These are phyloP conservation scores for Sarcophaga peregrina DNA, from an alignment of 1,140 invertebrate species.

Conservation along the genomic window DNA sequence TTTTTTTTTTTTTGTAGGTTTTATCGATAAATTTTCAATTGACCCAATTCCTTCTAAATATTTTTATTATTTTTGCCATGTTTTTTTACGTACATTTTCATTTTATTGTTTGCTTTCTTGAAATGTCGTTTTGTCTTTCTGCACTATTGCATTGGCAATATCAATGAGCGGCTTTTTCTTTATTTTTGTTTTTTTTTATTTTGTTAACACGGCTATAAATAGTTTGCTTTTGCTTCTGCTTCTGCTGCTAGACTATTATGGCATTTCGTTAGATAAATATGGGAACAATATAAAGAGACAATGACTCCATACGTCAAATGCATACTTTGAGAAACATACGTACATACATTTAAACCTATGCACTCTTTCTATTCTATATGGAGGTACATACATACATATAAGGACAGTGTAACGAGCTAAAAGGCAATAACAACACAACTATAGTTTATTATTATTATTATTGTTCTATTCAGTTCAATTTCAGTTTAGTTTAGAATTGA, in stretches of 20 bases:
- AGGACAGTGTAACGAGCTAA: no score
- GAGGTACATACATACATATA: no score
- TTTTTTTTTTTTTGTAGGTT: constrained; percentile 19
- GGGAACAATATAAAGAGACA: background rate
- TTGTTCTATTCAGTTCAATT: no score
- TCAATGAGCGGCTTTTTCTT: background rate
- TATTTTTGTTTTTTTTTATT: no score
- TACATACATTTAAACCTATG: background rate
- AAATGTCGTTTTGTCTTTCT: background rate
- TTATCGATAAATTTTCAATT: constrained; percentile 49
- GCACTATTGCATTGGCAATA: background rate
- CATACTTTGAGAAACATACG: background rate
- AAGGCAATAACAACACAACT: background rate
- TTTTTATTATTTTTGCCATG: constrained; percentile 33
- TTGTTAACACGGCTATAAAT: constrained; percentile 1
- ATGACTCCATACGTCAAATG: background rate
- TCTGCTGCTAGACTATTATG: background rate
- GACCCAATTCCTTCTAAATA: constrained; percentile 43
- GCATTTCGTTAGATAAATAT: background rate
- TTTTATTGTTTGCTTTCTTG: no score
- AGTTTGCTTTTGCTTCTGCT: background rate
- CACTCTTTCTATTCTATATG: no score
- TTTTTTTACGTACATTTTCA: no score
- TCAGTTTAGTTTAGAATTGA: no score
- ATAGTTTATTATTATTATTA: constrained; percentile 8